Evolutionary conservation across 92 coral and sea anemone genomes (phyloP).

Genomic region (Paragorgia papillata): DNA sequence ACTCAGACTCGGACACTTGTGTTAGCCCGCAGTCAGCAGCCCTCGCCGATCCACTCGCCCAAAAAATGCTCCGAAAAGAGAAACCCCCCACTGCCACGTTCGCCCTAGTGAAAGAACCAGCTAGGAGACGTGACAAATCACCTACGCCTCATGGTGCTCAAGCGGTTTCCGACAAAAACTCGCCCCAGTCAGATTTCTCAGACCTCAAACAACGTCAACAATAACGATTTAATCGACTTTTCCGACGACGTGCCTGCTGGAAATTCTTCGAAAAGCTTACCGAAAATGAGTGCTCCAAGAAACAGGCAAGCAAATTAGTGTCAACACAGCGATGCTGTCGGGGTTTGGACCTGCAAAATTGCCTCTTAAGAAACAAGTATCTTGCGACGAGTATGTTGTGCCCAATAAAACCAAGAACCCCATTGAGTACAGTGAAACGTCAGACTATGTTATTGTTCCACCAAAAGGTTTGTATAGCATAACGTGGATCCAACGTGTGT

Average conservation of each 20-base stretch:
- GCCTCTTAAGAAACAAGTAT: not conserved
- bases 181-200: constrained; percentile 17
- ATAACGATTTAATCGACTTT: constrained; percentile 33
- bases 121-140: not conserved
- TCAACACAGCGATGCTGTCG: too few relatives aligned
- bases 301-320: not conserved
- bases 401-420: not conserved
- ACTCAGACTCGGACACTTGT: constrained; percentile 12
- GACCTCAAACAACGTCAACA: not conserved
- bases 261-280: not conserved
- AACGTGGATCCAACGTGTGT: too few relatives aligned
- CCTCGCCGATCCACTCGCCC: not conserved
- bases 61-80: constrained; percentile 11
- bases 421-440: not conserved
- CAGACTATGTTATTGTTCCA: not conserved
- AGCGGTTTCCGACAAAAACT: too few relatives aligned
- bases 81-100: not conserved
- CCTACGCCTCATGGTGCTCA: not conserved
- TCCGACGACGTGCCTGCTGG: constrained; percentile 2
- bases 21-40: not conserved
- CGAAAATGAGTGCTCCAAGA: not conserved
- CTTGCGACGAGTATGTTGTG: not conserved
- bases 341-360: not conserved
- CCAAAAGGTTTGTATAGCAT: not conserved
- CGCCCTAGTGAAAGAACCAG: not conserved